A percentile compares a stretch with the other conserved stretches of the same genome.
Conservation (phyloP, 2,113 vertebrate genomes). For the Ailurus styani region DNA sequence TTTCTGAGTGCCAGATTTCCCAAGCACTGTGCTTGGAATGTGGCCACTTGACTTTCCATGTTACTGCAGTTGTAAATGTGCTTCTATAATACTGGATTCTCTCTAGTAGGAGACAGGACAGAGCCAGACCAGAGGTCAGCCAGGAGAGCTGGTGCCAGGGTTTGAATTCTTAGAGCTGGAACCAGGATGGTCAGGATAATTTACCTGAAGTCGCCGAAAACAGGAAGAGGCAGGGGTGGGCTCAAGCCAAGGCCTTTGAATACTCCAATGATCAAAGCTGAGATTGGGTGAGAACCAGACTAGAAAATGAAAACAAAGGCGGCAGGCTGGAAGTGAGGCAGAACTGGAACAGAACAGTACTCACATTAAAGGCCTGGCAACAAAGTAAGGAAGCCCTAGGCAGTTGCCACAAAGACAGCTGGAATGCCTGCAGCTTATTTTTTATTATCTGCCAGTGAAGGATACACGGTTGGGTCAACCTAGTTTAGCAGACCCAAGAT, state of each 20-base stretch:
- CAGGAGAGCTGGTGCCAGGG: not conserved
- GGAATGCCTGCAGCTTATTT: not conserved
- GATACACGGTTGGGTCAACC: not conserved
- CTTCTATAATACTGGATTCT: not conserved
- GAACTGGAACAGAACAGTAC: not conserved
- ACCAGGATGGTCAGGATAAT: not conserved
- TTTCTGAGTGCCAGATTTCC: not conserved
- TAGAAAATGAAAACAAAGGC: not conserved
- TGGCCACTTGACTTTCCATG: not conserved
- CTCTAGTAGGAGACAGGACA: not conserved
- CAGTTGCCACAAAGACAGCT: not conserved
- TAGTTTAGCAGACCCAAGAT: not conserved
- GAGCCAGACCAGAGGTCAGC: not conserved
- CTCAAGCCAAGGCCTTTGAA: not conserved
- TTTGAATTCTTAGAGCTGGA: not conserved
- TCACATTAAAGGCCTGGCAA: not conserved
- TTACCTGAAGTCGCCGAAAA: conserved; percentile 1
- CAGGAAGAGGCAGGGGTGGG: not conserved
- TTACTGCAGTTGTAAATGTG: not conserved
- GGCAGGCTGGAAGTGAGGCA: not conserved
- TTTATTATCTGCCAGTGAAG: not conserved
- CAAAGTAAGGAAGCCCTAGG: not conserved
- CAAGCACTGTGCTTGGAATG: not conserved
- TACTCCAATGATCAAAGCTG: not conserved
- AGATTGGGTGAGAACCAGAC: not conserved